Conservation (phyloP, 2,888 invertebrate species). For the Caenorhabditis becei region DNA sequence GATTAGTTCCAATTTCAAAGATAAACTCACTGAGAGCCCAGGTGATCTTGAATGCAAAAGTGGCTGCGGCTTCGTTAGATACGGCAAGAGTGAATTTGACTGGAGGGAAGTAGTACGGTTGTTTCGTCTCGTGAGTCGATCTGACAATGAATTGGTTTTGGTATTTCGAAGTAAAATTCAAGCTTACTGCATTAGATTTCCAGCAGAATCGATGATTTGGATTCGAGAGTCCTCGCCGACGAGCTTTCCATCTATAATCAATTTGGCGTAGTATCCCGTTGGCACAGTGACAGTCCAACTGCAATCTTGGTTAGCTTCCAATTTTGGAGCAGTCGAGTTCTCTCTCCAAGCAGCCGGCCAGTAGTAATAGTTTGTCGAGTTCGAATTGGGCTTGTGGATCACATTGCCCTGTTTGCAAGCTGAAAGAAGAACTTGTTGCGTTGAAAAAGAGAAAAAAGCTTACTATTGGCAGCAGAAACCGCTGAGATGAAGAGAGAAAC, state of each 20-base stretch:
- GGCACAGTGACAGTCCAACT: constrained; percentile 42
- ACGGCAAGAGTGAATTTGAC: constrained; percentile 21
- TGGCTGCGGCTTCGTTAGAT: not conserved
- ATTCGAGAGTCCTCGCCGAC: constrained; percentile 2
- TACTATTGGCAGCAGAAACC: not conserved
- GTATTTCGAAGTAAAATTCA: not conserved
- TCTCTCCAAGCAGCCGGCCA: constrained; percentile 34
- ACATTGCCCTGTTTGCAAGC: constrained; percentile 6
- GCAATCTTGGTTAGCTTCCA: constrained; percentile 13
- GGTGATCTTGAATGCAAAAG: constrained; percentile 24
- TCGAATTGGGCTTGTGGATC: not conserved
- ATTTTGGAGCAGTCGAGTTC: constrained; percentile 20
- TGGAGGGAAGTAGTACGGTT: constrained; percentile 41
- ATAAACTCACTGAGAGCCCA: constrained; percentile 20
- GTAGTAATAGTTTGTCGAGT: constrained; percentile 10
- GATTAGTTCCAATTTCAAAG: not conserved
- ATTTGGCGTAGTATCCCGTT: constrained; percentile 29
- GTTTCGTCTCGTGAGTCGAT: constrained; percentile 17
- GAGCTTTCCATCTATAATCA: constrained; percentile 32
- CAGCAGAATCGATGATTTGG: constrained; percentile 34
- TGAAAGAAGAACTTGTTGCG: not conserved
- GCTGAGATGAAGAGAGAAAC: not conserved
- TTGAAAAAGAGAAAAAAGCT: not conserved
- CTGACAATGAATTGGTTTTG: not conserved
- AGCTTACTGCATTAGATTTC: constrained; percentile 23